Percentiles rank a stretch among this genome's conserved stretches.
Conservation (phyloP, 2,797 vertebrate species). For the Arnoldichthys spilopterus region DNA sequence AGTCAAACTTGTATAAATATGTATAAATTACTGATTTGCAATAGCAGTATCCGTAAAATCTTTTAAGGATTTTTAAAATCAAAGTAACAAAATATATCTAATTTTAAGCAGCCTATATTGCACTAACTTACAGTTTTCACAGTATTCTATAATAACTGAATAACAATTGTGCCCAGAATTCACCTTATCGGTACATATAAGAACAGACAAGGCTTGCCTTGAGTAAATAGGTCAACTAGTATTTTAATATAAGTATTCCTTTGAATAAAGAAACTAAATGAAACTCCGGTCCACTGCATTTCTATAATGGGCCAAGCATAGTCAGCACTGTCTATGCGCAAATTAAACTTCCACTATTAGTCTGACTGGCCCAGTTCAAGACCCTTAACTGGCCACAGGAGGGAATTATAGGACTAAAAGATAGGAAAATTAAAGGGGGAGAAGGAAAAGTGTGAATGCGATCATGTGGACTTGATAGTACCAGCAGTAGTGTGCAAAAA, state of each 20-base stretch:
- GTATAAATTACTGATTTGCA: slow-evolving; percentile 37
- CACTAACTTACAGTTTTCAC: slow-evolving; percentile 5
- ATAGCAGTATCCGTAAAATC: slow-evolving; percentile 6
- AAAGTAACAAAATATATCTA: slow-evolving; percentile 14
- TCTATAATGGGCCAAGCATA: background rate
- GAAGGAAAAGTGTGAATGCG: no score
- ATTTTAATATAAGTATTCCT: background rate
- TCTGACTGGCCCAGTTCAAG: background rate
- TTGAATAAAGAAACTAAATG: no score
- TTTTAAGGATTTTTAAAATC: background rate
- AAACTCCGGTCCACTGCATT: background rate
- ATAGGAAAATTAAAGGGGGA: background rate
- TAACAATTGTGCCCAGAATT: slow-evolving; percentile 1
- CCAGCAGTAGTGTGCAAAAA: slow-evolving; percentile 6
- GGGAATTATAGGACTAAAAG: background rate
- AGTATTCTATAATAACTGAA: slow-evolving; percentile 9
- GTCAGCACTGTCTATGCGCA: background rate
- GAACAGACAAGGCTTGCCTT: background rate
- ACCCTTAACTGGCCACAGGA: background rate
- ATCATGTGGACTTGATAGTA: background rate
- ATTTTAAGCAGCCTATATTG: background rate
- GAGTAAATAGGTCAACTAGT: background rate
- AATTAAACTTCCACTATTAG: background rate
- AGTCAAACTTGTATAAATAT: slow-evolving; percentile 23
- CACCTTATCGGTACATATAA: background rate